Conservation (phyloP, 2,888 invertebrate species). For the Plagiodera versicolora region DNA sequence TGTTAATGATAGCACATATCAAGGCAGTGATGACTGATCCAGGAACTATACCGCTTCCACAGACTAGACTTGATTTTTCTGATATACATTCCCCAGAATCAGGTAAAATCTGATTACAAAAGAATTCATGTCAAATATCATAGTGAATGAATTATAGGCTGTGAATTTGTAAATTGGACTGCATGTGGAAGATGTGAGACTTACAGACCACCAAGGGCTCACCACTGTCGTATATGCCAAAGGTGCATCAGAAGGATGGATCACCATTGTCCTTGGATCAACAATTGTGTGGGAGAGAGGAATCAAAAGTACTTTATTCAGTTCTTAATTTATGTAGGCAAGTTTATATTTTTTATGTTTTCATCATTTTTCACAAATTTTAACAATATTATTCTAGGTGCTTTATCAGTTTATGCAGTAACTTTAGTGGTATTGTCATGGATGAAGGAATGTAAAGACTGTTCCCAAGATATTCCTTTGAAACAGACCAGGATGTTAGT, state of each 20-base stretch:
- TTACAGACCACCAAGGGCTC: slow-evolving; percentile 80
- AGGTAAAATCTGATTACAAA: slow-evolving; percentile 36
- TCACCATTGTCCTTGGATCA: slow-evolving; percentile 91
- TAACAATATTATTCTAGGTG: too few species aligned
- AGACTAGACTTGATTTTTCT: slow-evolving; percentile 75
- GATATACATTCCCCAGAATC: slow-evolving; percentile 70
- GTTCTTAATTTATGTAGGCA: slow-evolving; percentile 77
- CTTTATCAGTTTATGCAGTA: slow-evolving; percentile 61
- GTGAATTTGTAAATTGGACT: slow-evolving; percentile 72
- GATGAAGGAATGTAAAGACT: slow-evolving; percentile 70
- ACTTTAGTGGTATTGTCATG: slow-evolving; percentile 72
- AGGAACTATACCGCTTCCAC: slow-evolving; percentile 79
- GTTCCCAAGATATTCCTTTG: slow-evolving; percentile 64
- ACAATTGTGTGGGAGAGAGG: slow-evolving; percentile 89
- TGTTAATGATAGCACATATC: slow-evolving; percentile 76
- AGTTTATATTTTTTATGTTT: slow-evolving; percentile 14
- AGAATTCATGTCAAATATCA: slow-evolving; percentile 19
- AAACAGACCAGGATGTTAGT: slow-evolving; percentile 77
- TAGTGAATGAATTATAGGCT: slow-evolving; percentile 38
- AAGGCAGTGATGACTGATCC: slow-evolving; percentile 89
- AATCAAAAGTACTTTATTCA: slow-evolving; percentile 92
- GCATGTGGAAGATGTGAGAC: slow-evolving; percentile 81
- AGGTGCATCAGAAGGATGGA: slow-evolving; percentile 81
- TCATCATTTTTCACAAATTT: not conserved
- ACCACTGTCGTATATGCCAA: slow-evolving; percentile 86